Evolutionary conservation across 2,888 invertebrate genomes (phyloP), one percentile per base, ranked within the genome.

Genomic region (Volucella bombylans): DNA sequence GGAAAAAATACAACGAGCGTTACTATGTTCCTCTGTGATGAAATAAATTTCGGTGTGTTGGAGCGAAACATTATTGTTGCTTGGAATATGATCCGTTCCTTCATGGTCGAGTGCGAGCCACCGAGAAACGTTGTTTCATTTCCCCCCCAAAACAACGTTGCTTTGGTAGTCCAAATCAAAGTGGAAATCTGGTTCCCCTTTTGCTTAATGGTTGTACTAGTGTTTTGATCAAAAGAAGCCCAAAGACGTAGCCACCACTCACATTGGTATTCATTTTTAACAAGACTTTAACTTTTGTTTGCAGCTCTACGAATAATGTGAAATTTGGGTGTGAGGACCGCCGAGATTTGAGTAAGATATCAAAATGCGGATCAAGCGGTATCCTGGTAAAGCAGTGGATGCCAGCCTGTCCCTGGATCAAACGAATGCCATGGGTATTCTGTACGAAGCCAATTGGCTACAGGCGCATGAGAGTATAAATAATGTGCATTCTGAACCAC

Each of bases 401-500:
- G 93, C 94, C 71, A 93, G 94, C 91, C 90, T 94, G 81, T 93
- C 94, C 74, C 93, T 96, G 93, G 96, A 96, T 90, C 93, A 94
- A 87, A 94, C 94, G 87, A 93, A 94, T 88, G 94, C 94, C 85
- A 95, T 95, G 95, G 95, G 95, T 88, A 93, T 95, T 64, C 94
- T 96, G 59, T 97, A 97, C 91, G 96, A 96, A 88, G 96, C 96
- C 43, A 97, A 96, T 90, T 97, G 97, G 97, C 93, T 95, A 85
- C 95, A 96, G 89, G 94, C 95, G n/a, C 93, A 93, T 87, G 88
- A 88, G 81, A 87, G 65, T 11, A 88, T 88, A 52, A 87, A 73
- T 47, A 77, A 61, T 2, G 76, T 81, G 11, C 72, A 59, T 65
- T 6, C 57, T 15, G 74, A 74, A 47, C 62, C 85, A 64, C 52